Base-by-base conservation (phyloP, 2,888 invertebrate species). In the Latrodectus elegans region DNA sequence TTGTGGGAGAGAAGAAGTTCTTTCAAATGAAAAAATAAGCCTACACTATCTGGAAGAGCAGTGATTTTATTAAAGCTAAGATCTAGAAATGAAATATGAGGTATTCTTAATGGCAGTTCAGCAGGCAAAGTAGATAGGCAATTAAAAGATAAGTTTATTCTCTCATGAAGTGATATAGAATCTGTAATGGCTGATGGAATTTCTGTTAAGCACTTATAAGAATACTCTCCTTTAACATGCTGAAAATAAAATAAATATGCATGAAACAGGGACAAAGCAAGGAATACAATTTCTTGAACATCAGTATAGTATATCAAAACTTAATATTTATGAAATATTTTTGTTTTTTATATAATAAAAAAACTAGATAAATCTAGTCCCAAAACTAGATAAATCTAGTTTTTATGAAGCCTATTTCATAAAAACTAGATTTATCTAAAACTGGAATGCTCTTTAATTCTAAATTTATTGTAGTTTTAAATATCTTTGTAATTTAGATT, bases 91-190 rank as follows among this genome's bases (percentile, higher is more conserved):
- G 90, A 91, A 8, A 92, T 90, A 84, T 92, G 92, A 4, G 92
- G 92, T 65, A 92, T 90, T 22, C 92, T 90, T 15, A 92, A 90
- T 1, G 92, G 92, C 6, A 92, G 84, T 83, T 92, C 92, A 9
- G 90, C 89, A 3, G 92, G 92, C 17, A 92, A 83, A 73, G 91
- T 91, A 22, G 91, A 90, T n/a, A 92, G 88, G 17, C 91, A 90
- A 84, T 92, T 92, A 83, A 92, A 92, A 8, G 92, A 91, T 10
- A 90, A 91, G 84, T 91, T 91, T 90, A 92, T 91, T 38, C 90
- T 90, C 89, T 92, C 92, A 89, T 92, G 92, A 52, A 92, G 90
- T 10, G 92, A 92, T 2, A 92, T 90, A 6, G 92, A 91, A 80
- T 92, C 92, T 53, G 91, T 90, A 14, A 92, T 90, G 71, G 90